Base-by-base conservation (phyloP, 2,797 vertebrate species). In the Typhlichthys eigenmanni region DNA sequence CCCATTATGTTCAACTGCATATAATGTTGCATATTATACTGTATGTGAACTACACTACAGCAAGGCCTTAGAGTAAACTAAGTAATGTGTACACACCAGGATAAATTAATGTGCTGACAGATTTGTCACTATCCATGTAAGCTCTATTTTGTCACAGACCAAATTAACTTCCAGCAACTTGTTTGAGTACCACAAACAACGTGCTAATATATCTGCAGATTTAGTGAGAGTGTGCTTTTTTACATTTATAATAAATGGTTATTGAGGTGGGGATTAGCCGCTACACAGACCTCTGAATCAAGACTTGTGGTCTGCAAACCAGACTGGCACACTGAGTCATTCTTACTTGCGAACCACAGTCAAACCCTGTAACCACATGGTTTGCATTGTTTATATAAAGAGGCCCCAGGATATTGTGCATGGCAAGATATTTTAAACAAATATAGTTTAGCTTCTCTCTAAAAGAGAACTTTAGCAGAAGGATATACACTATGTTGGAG, bases 251-350 rank as follows among this genome's bases (percentile, higher is more conserved):
- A 69, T 83, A 72, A 74, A 80, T 71, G 57, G 56, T 55, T 66
- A 55, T 54, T 62, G 58, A 76, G 13, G 17, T 64, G 56, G 73
- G 76, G 76, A 81, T 81, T 75, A 71, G 63, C 62, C 63, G 70
- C 66, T 75, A 53, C 69, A 64, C 52, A 46, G 62, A 60, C 58
- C 56, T 84, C 85, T 81, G 78, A 82, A 87, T 84, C 79, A 81
- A 71, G 56, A 73, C 57, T 87, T 43, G 76, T 11, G 72, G 77
- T 81, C 68, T 76, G 62, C 56, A 52, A 58, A 49, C 68, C 80
- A 81, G 78, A 78, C 71, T 69, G 64, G 65, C 78, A 80, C 69
- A 81, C 78, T 82, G 77, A 62, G 73, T 65, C 62, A 66, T 71
- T 75, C 72, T 38, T 72, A 78, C 72, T 78, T 84, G 64, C 66